These are phyloP conservation scores for Achroia grisella DNA, from an alignment of 1,140 invertebrate species.

Conservation along the genomic window DNA sequence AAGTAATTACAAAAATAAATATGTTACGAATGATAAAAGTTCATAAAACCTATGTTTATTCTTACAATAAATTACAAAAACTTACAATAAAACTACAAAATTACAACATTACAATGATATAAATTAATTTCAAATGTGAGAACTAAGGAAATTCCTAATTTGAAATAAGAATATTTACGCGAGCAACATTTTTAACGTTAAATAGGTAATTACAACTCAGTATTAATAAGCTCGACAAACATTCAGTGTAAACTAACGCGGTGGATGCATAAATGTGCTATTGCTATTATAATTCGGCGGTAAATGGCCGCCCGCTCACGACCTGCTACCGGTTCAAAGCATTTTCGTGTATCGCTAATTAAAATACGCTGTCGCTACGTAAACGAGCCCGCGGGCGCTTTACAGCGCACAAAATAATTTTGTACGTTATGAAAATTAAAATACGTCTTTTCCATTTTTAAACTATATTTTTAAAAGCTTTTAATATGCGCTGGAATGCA, in stretches of 20 bases:
- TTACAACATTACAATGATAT: no score
- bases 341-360: conserved; percentile 72
- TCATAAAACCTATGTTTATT: no score
- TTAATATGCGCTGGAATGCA: no score
- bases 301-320: conserved; percentile 39
- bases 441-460: no score
- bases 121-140: no score
- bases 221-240: conserved; percentile 25
- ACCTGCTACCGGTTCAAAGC: conserved; percentile 48
- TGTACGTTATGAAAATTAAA: conserved; percentile 5
- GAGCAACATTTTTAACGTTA: conserved; percentile 32
- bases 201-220: conserved; percentile 27
- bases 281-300: conserved; percentile 52
- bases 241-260: conserved; percentile 35
- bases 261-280: conserved; percentile 35
- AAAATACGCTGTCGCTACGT: conserved; percentile 64
- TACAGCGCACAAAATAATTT: conserved; percentile 43
- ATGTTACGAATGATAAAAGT: no score
- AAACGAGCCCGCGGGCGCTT: conserved; percentile 39
- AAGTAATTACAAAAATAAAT: no score
- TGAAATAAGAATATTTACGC: no score
- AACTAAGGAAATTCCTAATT: no score
- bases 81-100: no score
- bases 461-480: no score
- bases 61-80: no score